phyloP scores from a whole-genome alignment of 2,797 vertebrate genomes.

The Pteropus rufus region DNA sequence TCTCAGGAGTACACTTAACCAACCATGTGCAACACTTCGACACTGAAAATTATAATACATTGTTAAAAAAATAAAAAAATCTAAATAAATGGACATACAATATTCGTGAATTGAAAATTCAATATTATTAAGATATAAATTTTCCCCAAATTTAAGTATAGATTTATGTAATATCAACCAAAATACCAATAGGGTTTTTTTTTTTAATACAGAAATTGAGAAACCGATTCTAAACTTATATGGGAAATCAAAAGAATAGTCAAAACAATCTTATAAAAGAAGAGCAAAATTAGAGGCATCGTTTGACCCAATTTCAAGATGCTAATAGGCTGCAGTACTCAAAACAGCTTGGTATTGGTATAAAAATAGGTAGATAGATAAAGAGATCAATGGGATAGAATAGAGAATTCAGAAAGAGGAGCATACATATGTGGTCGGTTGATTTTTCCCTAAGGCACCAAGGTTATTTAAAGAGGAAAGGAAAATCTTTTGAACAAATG shows the following conservation, averaged over 20 bases:
- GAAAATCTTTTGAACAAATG: background rate
- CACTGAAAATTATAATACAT: background rate
- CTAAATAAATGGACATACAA: background rate
- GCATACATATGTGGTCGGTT: background rate
- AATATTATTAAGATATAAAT: background rate
- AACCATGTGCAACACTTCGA: background rate
- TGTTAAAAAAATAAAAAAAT: background rate
- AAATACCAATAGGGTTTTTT: background rate
- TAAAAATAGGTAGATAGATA: background rate
- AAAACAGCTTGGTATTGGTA: background rate
- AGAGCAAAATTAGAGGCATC: background rate
- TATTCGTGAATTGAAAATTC: background rate
- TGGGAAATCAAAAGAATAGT: background rate
- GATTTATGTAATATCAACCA: background rate
- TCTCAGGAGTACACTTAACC: background rate
- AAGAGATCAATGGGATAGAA: background rate
- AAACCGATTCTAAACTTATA: background rate
- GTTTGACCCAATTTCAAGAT: background rate
- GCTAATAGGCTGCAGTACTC: background rate
- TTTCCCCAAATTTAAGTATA: background rate
- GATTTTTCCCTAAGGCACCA: background rate
- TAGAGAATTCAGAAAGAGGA: background rate
- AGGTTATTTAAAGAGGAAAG: background rate
- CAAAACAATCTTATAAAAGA: background rate
- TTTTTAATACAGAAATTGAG: background rate